These are phyloP conservation scores for Ceratosolen solmsi DNA, from an alignment of 1,140 invertebrate genomes.

Conservation along the genomic window DNA sequence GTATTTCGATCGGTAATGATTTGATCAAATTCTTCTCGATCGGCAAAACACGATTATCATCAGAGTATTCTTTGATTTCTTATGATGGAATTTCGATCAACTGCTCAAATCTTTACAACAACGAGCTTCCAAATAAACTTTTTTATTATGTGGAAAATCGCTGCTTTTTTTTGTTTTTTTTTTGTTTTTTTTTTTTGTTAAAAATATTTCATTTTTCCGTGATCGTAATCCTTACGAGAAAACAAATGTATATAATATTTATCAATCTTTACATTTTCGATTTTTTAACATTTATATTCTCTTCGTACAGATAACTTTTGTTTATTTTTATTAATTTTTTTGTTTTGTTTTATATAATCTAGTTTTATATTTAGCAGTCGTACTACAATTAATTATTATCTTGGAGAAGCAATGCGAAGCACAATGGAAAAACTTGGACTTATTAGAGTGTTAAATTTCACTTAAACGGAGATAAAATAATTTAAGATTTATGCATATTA, in stretches of 20 bases:
- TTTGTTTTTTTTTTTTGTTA: too few relatives aligned
- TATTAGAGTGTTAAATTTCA: too few relatives aligned
- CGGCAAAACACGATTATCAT: neutral
- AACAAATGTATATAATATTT: constrained; percentile 24
- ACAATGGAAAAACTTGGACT: neutral
- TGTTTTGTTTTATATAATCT: constrained; percentile 1
- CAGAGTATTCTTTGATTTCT: neutral
- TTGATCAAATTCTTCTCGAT: neutral
- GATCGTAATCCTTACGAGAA: neutral
- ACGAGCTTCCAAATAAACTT: neutral
- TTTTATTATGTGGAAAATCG: neutral
- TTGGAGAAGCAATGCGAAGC: constrained; percentile 9
- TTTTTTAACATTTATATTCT: constrained; percentile 24
- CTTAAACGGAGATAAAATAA: neutral
- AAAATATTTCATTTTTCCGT: neutral
- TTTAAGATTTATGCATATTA: too few relatives aligned
- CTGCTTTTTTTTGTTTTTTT: too few relatives aligned
- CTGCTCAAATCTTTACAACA: neutral
- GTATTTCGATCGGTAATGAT: constrained; percentile 1
- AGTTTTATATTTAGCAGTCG: constrained; percentile 19
- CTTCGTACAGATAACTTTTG: neutral
- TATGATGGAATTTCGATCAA: neutral
- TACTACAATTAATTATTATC: neutral
- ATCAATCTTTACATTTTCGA: constrained; percentile 21
- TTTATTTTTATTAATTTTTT: neutral